Conservation (phyloP, 2,113 vertebrate genomes). For the Nycticorax nycticorax region DNA sequence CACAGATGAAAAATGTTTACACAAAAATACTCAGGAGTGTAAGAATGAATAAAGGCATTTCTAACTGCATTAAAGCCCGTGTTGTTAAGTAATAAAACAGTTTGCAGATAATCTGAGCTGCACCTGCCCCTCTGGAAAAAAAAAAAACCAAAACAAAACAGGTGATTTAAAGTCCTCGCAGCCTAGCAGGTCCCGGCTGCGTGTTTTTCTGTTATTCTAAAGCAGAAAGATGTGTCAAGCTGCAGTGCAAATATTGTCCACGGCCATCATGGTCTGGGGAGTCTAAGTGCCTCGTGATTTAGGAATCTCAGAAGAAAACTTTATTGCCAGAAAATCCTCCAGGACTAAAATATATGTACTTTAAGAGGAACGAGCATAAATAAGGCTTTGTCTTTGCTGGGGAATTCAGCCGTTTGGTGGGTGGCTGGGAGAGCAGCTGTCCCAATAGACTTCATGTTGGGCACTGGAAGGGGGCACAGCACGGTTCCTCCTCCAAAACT, state of each 20-base stretch:
- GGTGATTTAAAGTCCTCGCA: conserved; percentile 39
- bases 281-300: conserved; percentile 30
- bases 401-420: not conserved
- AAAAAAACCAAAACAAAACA: not conserved
- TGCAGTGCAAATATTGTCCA: conserved; percentile 55
- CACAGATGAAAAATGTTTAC: conserved; percentile 74
- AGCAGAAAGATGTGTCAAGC: conserved; percentile 44
- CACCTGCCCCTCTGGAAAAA: conserved; percentile 40
- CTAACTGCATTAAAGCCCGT: not conserved
- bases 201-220: conserved; percentile 61
- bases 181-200: not conserved
- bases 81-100: conserved; percentile 28
- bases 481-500: not conserved
- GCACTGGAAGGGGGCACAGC: not conserved
- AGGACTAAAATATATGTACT: conserved; percentile 14
- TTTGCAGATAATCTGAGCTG: conserved; percentile 38
- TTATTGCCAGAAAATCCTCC: conserved; percentile 41
- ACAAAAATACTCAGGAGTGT: conserved; percentile 69
- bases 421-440: not conserved
- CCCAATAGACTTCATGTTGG: not conserved
- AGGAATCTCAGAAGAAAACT: conserved; percentile 52
- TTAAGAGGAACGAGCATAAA: not conserved
- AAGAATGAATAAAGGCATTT: conserved; percentile 40
- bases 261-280: conserved; percentile 17
- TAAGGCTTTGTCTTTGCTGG: conserved; percentile 36